Percentiles rank a stretch among this genome's conserved stretches.
phyloP scores from a whole-genome alignment of 2,113 vertebrate genomes.

The Galbula dea region DNA sequence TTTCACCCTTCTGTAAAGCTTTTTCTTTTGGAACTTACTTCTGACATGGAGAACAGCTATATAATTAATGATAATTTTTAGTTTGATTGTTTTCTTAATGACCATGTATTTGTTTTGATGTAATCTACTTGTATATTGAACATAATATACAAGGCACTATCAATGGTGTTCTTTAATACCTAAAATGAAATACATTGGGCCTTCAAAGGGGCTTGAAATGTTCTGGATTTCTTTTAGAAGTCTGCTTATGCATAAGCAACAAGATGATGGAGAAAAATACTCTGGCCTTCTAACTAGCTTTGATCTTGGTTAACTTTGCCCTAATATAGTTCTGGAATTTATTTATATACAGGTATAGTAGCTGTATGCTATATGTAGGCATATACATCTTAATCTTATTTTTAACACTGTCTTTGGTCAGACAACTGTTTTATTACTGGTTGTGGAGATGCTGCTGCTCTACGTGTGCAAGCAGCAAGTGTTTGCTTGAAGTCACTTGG shows the following conservation, averaged over 20 bases:
- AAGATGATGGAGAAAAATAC: background rate
- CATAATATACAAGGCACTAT: background rate
- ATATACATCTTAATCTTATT: background rate
- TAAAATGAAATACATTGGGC: background rate
- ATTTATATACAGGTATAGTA: background rate
- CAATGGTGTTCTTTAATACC: background rate
- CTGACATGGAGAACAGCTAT: background rate
- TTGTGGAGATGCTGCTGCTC: background rate
- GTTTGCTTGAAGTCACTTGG: background rate
- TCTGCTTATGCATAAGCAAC: background rate
- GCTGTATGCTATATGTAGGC: background rate
- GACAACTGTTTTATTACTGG: background rate
- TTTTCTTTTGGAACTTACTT: background rate
- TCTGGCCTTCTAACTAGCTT: background rate
- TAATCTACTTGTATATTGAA: background rate
- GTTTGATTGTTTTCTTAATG: background rate
- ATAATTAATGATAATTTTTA: background rate
- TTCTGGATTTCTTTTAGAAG: background rate
- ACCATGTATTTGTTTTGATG: background rate
- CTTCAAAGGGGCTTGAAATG: background rate
- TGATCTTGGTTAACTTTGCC: background rate
- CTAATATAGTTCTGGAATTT: background rate
- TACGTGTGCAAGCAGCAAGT: background rate
- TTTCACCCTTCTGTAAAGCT: background rate
- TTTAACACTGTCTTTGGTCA: background rate